Percentiles rank a stretch among this genome's conserved stretches.
Evolutionary conservation across 2,113 vertebrate species (phyloP).

Genomic region (Macroglossus sobrinus): DNA sequence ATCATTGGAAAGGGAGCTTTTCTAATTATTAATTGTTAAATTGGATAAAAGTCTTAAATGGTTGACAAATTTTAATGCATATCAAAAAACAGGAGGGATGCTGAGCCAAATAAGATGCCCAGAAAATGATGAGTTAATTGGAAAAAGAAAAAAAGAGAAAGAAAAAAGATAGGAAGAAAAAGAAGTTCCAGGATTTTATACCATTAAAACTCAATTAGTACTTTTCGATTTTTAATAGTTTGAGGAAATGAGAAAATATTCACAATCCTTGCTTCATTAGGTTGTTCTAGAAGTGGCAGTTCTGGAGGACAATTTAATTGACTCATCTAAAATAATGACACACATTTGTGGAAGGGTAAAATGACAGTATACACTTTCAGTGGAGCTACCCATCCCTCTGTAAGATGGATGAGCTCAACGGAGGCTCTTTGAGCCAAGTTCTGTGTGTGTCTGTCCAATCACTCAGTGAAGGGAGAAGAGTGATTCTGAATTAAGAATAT

Average conservation of each 20-base stretch:
- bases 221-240: slow-evolving; percentile 79
- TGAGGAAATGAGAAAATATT: slow-evolving; percentile 81
- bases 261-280: slow-evolving; percentile 81
- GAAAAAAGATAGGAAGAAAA: background rate
- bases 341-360: slow-evolving; percentile 28
- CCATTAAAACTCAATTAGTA: slow-evolving; percentile 84
- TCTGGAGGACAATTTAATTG: slow-evolving; percentile 73
- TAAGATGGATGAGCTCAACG: background rate
- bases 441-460: background rate
- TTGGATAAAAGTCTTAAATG: slow-evolving; percentile 67
- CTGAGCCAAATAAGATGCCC: slow-evolving; percentile 67
- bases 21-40: slow-evolving; percentile 77
- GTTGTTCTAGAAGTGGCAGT: slow-evolving; percentile 75
- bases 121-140: slow-evolving; percentile 75
- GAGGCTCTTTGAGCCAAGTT: background rate
- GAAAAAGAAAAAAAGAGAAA: slow-evolving; percentile 22
- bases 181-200: slow-evolving; percentile 72
- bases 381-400: background rate
- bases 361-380: background rate
- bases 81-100: slow-evolving; percentile 68
- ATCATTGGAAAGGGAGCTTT: slow-evolving; percentile 51
- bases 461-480: background rate
- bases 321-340: slow-evolving; percentile 57
- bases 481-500: background rate
- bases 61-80: slow-evolving; percentile 52